Evolutionary conservation across 2,888 invertebrate genomes (phyloP).

Genomic region (Drosophila multiciliata): DNA sequence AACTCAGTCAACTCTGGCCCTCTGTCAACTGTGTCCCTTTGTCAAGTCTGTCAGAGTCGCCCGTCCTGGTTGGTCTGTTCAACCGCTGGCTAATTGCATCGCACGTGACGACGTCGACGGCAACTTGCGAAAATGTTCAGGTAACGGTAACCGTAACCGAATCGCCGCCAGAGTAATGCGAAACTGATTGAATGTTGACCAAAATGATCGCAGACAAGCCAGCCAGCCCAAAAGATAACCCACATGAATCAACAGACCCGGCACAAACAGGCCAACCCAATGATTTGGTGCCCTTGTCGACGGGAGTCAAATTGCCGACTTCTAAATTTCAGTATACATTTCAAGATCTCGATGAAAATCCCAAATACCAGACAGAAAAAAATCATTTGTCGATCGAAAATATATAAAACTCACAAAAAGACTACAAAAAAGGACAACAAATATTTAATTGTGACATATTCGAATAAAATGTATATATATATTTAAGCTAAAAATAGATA

Average conservation of each 20-base stretch:
- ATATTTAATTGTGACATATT: neutral
- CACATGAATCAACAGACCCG: neutral
- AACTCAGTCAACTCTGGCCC: neutral
- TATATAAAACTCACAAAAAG: neutral
- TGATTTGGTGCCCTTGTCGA: neutral
- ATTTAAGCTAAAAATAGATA: neutral
- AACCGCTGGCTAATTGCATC: slow-evolving; percentile 48
- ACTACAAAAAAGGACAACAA: neutral
- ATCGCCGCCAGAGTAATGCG: slow-evolving; percentile 55
- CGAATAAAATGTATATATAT: neutral
- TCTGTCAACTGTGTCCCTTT: neutral
- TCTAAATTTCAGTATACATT: neutral
- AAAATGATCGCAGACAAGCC: slow-evolving; percentile 30
- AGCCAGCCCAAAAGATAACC: slow-evolving; percentile 1
- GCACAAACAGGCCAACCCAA: neutral
- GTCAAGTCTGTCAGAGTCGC: neutral
- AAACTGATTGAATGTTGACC: slow-evolving; percentile 56
- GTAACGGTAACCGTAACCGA: slow-evolving; percentile 39
- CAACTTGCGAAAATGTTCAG: slow-evolving; percentile 22
- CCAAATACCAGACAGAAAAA: neutral
- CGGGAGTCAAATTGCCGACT: neutral
- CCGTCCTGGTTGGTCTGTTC: slow-evolving; percentile 26
- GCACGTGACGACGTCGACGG: slow-evolving; percentile 45
- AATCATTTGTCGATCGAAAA: neutral
- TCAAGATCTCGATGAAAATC: neutral